Evolutionary conservation across 2,113 vertebrate species (phyloP), one percentile per base, ranked within the genome.

Genomic region (Crypturellus undulatus): DNA sequence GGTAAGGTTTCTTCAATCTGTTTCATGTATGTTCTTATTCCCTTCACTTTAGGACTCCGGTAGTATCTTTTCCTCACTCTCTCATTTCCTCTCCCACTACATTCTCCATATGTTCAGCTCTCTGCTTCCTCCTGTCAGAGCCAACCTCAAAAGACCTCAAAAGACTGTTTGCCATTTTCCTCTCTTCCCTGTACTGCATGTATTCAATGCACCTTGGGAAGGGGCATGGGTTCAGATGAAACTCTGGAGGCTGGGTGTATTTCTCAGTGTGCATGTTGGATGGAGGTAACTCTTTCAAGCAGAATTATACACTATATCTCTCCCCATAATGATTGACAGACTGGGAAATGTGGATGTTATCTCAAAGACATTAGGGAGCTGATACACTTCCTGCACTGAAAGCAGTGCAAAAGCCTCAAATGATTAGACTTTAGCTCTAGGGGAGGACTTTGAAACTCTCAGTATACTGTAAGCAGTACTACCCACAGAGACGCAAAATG

Each of bases 331-430:
- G 71, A 87, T 49, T 79, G 77, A 86, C 32, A 77, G 78, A 52
- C 16, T 45, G 52, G 22, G 64, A 83, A 83, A 32, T 42, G 58
- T 17, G 69, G 52, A 22, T 7, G 36, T 42, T 76, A 12, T 18
- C 79, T 90, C 65, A 71, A 28, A 71, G 11, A 49, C 43, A 64
- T 80, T 93, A 90, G 34, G 42, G 32, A 56, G 73, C 24, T 73
- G 70, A 70, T 22, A 85, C 11, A 56, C 1, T 12, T 70, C n/a
- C 47, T 63, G 24, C 64, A 26, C 64, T 65, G 79, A 88, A 96
- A 81, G 43, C 69, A 79, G 47, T 21, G 80, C 47, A 87, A 86
- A 86, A 81, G 58, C 47, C 90, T 81, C 76, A 86, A 64, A 67
- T 43, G 10, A 34, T 38, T 16, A 12, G 45, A 90, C 69, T 84